Base-by-base conservation (phyloP, 1,140 invertebrate genomes). In the Polypedilum vanderplanki region DNA sequence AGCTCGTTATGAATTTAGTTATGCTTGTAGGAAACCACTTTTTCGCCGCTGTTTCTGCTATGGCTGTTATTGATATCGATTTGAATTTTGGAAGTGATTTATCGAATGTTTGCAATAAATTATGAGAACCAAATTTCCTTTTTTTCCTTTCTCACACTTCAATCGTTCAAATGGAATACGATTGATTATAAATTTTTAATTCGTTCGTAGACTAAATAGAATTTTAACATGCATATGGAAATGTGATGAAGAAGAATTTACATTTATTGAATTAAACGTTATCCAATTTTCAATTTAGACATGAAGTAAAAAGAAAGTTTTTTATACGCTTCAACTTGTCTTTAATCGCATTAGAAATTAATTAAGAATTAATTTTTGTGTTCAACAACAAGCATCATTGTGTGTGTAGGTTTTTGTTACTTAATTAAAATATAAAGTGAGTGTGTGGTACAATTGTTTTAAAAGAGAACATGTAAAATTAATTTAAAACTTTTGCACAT, bases 11-110 rank as follows among this genome's bases (percentile, higher is more conserved):
- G 46, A 57, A 12, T 57, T 15, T 12, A 57, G 46, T 33, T 33
- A 57, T n/a, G 46, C 46, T 57, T 57, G 46, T 57, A 57, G 46
- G 46, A 57, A 57, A 57, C 46, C 46, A 57, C 46, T 57, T 57
- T 57, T 57, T n/a, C 46, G 12, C 12, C 12, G 12, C n/a, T n/a
- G n/a, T 57, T 57, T 15, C n/a, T n/a, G n/a, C 15, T 57, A 4
- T 57, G 46, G 24, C 24, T 57, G 46, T n/a, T n/a, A 15, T 57
- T 57, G 12, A 57, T 57, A n/a, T 57, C 46, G n/a, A 12, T n/a
- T 12, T 57, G 46, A 57, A 33, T 33, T n/a, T 57, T 8, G 46
- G 12, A 57, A 57, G 12, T 57, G 46, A 57, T 57, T 57, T 15
- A 57, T 57, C n/a, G 46, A n/a, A 57, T 57, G 46, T 57, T 15